Base-by-base conservation (phyloP, 1,140 invertebrate species). In the Trichogramma pretiosum region DNA sequence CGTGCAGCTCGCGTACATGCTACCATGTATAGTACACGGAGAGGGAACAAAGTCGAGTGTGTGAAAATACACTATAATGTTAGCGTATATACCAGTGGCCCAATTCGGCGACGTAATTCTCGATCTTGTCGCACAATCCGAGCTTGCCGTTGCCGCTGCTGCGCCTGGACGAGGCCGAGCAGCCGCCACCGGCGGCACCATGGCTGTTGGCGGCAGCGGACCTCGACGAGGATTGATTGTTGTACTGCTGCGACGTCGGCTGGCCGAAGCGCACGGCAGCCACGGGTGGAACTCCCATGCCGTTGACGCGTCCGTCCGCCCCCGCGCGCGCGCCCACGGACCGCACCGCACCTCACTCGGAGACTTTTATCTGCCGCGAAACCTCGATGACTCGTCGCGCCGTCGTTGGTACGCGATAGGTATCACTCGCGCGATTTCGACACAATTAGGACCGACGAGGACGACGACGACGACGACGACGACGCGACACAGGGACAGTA, bases 31-130 rank as follows among this genome's bases (percentile, higher is more conserved):
- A 28, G 26, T 28, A 28, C 13, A 13, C 26, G 26, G 26, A 7
- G 13, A n/a, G n/a, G n/a, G n/a, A n/a, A n/a, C n/a, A n/a, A n/a
- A n/a, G n/a, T n/a, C n/a, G n/a, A n/a, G 26, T 7, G 1, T 7
- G 26, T 7, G 26, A 13, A 13, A 13, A 13, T 13, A 13, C 26
- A 13, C 7, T 28, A 7, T 13, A 28, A 7, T 9, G 7, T 13
- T 13, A 28, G 2, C n/a, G n/a, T n/a, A 73, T 72, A 67, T 72
- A 77, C 80, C 80, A 81, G 72, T 78, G 76, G 64, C 78, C 77
- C 22, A 81, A 68, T 57, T 82, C 79, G 24, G 76, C 78, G 61
- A 81, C 72, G 64, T 80, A 81, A 62, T 73, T 72, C 59, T 81
- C 78, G 49, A 81, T 71, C 74, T 79, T 80, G 61, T 79, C 75